Conservation (phyloP, 2,888 invertebrate genomes). For the Aplocera efformata region DNA sequence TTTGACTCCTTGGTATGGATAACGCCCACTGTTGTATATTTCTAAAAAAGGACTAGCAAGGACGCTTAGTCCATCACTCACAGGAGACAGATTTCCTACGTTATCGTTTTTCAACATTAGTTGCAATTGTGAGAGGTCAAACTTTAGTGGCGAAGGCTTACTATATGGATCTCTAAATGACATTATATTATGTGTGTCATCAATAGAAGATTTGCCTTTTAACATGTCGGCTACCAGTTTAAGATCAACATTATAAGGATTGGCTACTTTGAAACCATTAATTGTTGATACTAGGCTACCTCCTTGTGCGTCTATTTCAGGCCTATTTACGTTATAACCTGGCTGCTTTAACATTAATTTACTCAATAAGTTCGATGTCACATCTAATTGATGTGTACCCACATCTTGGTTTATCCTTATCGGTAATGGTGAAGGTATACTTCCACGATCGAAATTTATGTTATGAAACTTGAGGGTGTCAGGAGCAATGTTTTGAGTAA, state of each 20-base stretch:
- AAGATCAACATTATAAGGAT: conserved; percentile 74
- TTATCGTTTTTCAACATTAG: conserved; percentile 63
- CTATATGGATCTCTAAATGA: conserved; percentile 53
- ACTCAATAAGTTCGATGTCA: conserved; percentile 54
- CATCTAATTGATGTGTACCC: conserved; percentile 66
- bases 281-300: conserved; percentile 58
- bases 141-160: conserved; percentile 54
- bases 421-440: conserved; percentile 58
- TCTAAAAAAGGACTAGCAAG: conserved; percentile 59
- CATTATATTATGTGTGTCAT: conserved; percentile 52
- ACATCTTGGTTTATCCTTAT: conserved; percentile 69
- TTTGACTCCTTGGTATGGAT: conserved; percentile 67
- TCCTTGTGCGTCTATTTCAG: conserved; percentile 54
- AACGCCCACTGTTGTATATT: conserved; percentile 53
- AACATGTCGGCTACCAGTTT: conserved; percentile 72
- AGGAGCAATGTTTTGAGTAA: conserved; percentile 52
- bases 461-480: conserved; percentile 52
- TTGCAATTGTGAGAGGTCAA: conserved; percentile 64
- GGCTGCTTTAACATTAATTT: conserved; percentile 61
- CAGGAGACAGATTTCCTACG: conserved; percentile 37
- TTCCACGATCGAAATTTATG: conserved; percentile 55
- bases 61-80: conserved; percentile 48
- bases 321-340: conserved; percentile 45
- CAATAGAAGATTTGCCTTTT: conserved; percentile 60
- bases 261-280: conserved; percentile 74